A percentile compares a stretch with the other conserved stretches of the same genome.
These are phyloP conservation scores for Anseranas semipalmata DNA, from an alignment of 2,113 vertebrate species.

Conservation along the genomic window DNA sequence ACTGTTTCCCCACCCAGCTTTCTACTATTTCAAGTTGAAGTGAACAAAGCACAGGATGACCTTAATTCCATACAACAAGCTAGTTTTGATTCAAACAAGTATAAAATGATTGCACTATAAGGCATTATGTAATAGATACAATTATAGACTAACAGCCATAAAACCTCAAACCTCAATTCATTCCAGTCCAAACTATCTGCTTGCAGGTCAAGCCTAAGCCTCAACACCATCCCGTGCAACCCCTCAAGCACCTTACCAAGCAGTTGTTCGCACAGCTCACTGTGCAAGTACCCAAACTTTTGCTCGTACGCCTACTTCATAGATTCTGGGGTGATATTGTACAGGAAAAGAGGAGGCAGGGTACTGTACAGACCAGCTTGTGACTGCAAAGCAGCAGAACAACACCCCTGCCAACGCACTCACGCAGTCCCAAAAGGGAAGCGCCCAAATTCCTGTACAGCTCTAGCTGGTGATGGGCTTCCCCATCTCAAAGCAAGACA, in stretches of 20 bases:
- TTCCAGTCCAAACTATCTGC: not conserved
- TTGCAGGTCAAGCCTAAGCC: not conserved
- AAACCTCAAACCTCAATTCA: not conserved
- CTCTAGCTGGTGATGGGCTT: not conserved
- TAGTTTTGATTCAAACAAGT: not conserved
- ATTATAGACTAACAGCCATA: not conserved
- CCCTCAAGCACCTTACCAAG: accelerated
- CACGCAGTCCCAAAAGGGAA: not conserved
- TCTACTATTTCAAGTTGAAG: not conserved
- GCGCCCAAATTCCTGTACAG: not conserved
- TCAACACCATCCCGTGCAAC: not conserved
- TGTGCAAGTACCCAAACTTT: not conserved
- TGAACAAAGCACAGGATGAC: not conserved
- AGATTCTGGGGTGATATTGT: accelerated
- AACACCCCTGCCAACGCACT: not conserved
- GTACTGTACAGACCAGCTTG: not conserved
- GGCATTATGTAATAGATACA: accelerated
- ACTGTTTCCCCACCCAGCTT: not conserved
- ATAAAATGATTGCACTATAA: accelerated
- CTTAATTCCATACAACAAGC: not conserved
- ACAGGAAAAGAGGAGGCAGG: accelerated
- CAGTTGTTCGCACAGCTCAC: not conserved
- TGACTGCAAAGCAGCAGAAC: not conserved
- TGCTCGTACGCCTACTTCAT: accelerated
- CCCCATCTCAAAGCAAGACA: not conserved